Percentiles rank a stretch among this genome's conserved stretches.
Evolutionary conservation across 2,888 invertebrate species (phyloP).

Genomic region (Athalia circularis): DNA sequence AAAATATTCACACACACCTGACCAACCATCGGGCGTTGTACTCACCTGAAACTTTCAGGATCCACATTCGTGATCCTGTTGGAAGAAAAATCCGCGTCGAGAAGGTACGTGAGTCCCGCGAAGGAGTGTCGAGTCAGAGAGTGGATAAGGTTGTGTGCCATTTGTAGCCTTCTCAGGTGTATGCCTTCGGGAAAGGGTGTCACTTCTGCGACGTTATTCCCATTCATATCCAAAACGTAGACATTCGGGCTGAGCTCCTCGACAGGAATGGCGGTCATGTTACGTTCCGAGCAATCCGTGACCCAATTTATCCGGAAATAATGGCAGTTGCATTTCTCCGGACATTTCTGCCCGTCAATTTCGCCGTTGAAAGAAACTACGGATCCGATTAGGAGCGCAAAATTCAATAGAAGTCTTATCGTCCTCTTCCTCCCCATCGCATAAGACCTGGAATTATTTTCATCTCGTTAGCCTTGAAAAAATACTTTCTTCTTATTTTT

Average conservation of each 20-base stretch:
- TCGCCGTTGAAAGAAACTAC: conserved; percentile 77
- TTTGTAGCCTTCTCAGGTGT: conserved; percentile 82
- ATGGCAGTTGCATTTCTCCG: conserved; percentile 85
- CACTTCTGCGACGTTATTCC: conserved; percentile 79
- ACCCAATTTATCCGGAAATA: conserved; percentile 87
- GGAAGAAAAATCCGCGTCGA: conserved; percentile 83
- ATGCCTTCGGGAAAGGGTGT: conserved; percentile 81
- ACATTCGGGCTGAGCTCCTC: conserved; percentile 83
- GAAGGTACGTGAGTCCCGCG: conserved; percentile 80
- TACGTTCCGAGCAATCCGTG: conserved; percentile 85
- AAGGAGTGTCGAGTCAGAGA: conserved; percentile 80
- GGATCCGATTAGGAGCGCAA: conserved; percentile 53
- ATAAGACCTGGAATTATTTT: conserved; percentile 1
- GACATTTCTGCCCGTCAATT: conserved; percentile 81
- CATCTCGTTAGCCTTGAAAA: neutral
- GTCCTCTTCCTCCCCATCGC: conserved; percentile 54
- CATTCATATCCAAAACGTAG: conserved; percentile 83
- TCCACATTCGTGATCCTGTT: conserved; percentile 81
- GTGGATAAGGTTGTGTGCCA: conserved; percentile 81
- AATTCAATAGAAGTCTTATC: conserved; percentile 49
- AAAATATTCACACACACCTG: conserved; percentile 25
- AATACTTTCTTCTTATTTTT: neutral
- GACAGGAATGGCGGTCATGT: conserved; percentile 82
- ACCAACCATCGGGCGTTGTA: conserved; percentile 28
- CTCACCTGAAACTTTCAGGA: conserved; percentile 81